Conservation (phyloP, 1,140 invertebrate genomes). For the Agrilus planipennis region DNA sequence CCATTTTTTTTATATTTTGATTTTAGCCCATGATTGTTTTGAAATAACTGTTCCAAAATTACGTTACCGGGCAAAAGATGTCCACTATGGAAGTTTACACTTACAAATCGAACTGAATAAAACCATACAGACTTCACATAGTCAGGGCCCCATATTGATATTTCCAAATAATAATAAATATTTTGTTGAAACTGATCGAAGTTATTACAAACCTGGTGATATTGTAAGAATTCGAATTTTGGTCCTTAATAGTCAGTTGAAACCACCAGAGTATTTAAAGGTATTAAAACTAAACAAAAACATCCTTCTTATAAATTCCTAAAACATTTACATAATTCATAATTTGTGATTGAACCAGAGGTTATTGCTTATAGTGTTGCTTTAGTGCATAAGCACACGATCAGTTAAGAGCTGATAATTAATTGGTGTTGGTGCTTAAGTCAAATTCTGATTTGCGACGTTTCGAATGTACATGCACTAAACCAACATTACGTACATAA, state of each 20-base stretch:
- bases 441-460: background rate
- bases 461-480: too few species aligned
- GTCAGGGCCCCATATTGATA: constrained; percentile 37
- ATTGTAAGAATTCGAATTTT: constrained; percentile 43
- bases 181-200: constrained; percentile 41
- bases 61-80: constrained; percentile 11
- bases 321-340: background rate
- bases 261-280: constrained; percentile 34
- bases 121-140: constrained; percentile 36
- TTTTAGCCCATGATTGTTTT: constrained; percentile 24
- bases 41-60: constrained; percentile 16
- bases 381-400: too few species aligned
- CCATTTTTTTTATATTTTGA: constrained; percentile 4
- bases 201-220: constrained; percentile 52
- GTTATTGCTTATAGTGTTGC: too few species aligned
- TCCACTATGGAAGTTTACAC: constrained; percentile 23
- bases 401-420: too few species aligned
- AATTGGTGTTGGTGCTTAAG: background rate
- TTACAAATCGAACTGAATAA: constrained; percentile 36
- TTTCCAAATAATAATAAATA: constrained; percentile 35
- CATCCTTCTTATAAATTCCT: background rate
- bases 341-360: background rate
- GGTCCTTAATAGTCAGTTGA: constrained; percentile 37
- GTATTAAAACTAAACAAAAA: constrained; percentile 23
- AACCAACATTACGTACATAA: too few species aligned